phyloP scores from a whole-genome alignment of 2,888 invertebrate genomes.

The Toxonevra muliebris region DNA sequence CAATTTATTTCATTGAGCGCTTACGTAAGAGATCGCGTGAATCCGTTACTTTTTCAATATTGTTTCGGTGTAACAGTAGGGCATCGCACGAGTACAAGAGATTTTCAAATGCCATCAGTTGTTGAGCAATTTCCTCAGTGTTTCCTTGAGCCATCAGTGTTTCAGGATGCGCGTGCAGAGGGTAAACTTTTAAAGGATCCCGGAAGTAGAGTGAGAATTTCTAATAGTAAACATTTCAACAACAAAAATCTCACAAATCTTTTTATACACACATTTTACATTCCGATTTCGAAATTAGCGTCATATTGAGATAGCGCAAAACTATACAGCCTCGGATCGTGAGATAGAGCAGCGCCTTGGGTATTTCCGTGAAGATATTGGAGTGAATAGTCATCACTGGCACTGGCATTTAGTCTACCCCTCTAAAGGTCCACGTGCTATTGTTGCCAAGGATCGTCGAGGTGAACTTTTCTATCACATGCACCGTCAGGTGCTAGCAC shows the following conservation, averaged over 20 bases:
- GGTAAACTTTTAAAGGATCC: conserved; percentile 69
- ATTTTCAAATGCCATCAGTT: conserved; percentile 78
- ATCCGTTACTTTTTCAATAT: conserved; percentile 84
- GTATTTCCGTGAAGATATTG: conserved; percentile 87
- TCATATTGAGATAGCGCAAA: conserved; percentile 73
- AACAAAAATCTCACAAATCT: too few relatives aligned
- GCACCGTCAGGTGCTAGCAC: conserved; percentile 71
- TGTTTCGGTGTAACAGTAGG: conserved; percentile 78
- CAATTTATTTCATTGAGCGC: conserved; percentile 76
- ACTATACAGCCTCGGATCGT: conserved; percentile 78
- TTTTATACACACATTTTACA: neutral
- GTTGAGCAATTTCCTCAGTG: conserved; percentile 84
- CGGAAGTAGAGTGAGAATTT: conserved; percentile 63
- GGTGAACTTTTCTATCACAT: conserved; percentile 80
- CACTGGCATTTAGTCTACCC: conserved; percentile 92
- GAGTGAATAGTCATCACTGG: conserved; percentile 89
- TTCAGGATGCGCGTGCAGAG: conserved; percentile 76
- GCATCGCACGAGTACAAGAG: conserved; percentile 66
- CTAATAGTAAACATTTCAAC: neutral
- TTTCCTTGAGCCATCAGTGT: conserved; percentile 79
- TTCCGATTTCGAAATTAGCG: conserved; percentile 33
- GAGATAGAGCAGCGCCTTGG: conserved; percentile 84
- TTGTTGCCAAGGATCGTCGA: conserved; percentile 78
- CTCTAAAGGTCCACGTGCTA: conserved; percentile 69
- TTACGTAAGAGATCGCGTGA: conserved; percentile 74